Evolutionary conservation across 2,113 vertebrate genomes (phyloP).

Genomic region (Candoia aspera): DNA sequence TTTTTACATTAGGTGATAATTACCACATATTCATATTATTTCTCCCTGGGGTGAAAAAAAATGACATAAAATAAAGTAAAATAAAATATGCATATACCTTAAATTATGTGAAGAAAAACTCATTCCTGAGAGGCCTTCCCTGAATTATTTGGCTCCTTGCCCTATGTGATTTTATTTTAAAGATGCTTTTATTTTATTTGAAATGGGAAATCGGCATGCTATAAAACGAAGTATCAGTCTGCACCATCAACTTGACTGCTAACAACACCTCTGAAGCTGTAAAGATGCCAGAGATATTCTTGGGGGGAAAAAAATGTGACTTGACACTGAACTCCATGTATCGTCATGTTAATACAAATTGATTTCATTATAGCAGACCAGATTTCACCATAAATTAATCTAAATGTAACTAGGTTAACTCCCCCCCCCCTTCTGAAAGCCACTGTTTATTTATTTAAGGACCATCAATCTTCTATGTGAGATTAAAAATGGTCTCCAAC

Average conservation of each 20-base stretch:
- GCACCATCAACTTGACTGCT: background rate
- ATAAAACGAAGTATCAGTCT: background rate
- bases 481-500: background rate
- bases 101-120: background rate
- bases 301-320: background rate
- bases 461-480: background rate
- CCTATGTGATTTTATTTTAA: background rate
- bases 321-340: background rate
- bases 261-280: background rate
- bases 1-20: background rate
- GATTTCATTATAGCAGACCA: background rate
- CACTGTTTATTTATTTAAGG: background rate
- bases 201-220: background rate
- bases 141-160: background rate
- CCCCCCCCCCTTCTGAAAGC: background rate
- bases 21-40: background rate
- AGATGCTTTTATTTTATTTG: background rate
- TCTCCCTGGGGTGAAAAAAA: background rate
- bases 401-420: background rate
- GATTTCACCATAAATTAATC: background rate
- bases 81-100: background rate
- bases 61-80: background rate
- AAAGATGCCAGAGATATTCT: background rate
- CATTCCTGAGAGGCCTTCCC: background rate
- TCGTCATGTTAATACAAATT: background rate